Evolutionary conservation across 2,888 invertebrate species (phyloP), one percentile per base, ranked within the genome.

Genomic region (Zygothrica quintamaculata): DNA sequence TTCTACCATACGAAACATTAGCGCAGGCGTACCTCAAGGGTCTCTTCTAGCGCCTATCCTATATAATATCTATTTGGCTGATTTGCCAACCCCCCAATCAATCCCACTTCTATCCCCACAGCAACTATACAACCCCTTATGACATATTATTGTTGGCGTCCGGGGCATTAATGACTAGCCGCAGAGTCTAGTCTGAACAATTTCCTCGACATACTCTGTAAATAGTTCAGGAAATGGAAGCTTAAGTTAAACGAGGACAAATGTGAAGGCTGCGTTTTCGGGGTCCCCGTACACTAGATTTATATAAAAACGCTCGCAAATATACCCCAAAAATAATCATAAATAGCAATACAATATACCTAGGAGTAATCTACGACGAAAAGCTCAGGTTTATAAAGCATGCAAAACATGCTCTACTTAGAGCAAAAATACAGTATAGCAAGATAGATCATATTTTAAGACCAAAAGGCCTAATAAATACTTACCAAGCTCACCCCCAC

Each of bases 21-120:
- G 39, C 1, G 40, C 59, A n/a, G 59, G 52, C 15, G 59, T 52
- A 1, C 52, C 52, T 0, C 52, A 59, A 16, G 59, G 52, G 1
- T 59, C 59, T 0, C 1, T 59, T 2, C 8, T 59, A 26, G 52
- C 52, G 1, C 52, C 59, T 0, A 40, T 46, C 0, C 8, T 59
- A 0, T 59, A 52, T 8, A 58, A 58, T 7, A 58, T 58, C 11
- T 58, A 44, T 3, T 9, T 51, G 0, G 43, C 50, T 2, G 50
- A 59, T 11, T 18, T 57, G 0, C 57, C 50, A 15, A 55, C 0
- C 52, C 18, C 1, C 9, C 1, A 8, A 25, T 7, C 25, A 12
- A 36, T 6, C 42, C 31, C 5, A 11, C 22, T n/a, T 43, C 47
- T 1, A 15, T 6, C 2, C 53, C 60, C 1, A 60, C 60, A 18